Conservation (phyloP, 2,888 invertebrate species). For the Trachelus iudaicus region DNA sequence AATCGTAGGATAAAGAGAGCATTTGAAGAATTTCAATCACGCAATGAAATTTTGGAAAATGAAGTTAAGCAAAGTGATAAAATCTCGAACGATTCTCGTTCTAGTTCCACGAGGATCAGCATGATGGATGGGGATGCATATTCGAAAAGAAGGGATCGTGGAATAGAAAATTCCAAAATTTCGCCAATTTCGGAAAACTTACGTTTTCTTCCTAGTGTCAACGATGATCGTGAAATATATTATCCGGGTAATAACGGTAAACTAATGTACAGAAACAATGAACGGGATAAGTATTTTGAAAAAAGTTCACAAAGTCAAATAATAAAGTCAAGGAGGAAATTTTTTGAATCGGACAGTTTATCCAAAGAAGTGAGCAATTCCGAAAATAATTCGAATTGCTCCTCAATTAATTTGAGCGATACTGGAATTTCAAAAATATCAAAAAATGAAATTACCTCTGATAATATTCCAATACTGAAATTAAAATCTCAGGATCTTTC, state of each 20-base stretch:
- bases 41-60: not conserved
- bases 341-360: slow-evolving; percentile 6
- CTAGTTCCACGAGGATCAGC: not conserved
- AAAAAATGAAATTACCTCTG: not conserved
- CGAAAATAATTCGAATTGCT: not conserved
- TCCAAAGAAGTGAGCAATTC: slow-evolving; percentile 11
- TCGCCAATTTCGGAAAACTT: not conserved
- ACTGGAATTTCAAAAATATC: not conserved
- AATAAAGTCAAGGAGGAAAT: not conserved
- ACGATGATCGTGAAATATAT: not conserved
- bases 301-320: not conserved
- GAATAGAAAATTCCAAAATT: slow-evolving; percentile 34
- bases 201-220: not conserved
- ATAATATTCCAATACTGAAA: slow-evolving; percentile 10
- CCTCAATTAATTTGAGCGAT: slow-evolving; percentile 1
- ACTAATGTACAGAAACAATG: not conserved
- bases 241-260: not conserved
- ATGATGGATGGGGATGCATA: slow-evolving; percentile 22
- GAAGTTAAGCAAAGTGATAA: not conserved
- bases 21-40: not conserved
- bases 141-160: slow-evolving; percentile 23
- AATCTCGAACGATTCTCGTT: not conserved
- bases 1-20: not conserved
- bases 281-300: not conserved
- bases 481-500: slow-evolving; percentile 38